A percentile compares a stretch with the other conserved stretches of the same genome.
These are phyloP conservation scores for Pangasius sanitwongsei DNA, from an alignment of 2,797 vertebrate genomes.

Conservation along the genomic window DNA sequence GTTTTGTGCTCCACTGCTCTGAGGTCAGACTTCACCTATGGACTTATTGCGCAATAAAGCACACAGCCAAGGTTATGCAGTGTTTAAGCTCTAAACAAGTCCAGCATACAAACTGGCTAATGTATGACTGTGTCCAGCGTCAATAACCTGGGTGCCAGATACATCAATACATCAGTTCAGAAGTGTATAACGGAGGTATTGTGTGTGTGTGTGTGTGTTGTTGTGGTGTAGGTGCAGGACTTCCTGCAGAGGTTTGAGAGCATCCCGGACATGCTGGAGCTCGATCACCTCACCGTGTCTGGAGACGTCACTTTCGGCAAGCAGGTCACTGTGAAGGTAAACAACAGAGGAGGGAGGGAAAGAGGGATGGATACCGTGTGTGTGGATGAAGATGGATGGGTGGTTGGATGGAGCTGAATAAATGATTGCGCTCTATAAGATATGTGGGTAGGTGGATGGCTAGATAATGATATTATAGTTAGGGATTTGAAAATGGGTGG, in stretches of 20 bases:
- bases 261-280: slow-evolving; percentile 89
- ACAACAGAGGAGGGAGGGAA: neutral
- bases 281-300: slow-evolving; percentile 89
- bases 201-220: neutral
- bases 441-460: neutral
- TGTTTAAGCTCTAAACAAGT: slow-evolving; percentile 9
- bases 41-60: slow-evolving; percentile 7
- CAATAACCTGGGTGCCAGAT: neutral
- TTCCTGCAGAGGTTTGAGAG: slow-evolving; percentile 85
- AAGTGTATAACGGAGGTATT: neutral
- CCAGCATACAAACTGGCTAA: neutral
- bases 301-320: slow-evolving; percentile 92
- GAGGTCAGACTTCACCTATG: slow-evolving; percentile 7
- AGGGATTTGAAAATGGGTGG: neutral
- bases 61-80: neutral
- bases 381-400: neutral
- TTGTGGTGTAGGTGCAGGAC: slow-evolving; percentile 80
- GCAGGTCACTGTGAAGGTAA: slow-evolving; percentile 85
- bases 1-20: neutral
- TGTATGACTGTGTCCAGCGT: neutral
- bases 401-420: neutral
- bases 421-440: neutral
- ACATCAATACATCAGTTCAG: neutral
- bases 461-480: neutral
- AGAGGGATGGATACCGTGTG: too few species aligned